Conservation (phyloP, 2,113 vertebrate species). For the Bambusicola thoracicus region DNA sequence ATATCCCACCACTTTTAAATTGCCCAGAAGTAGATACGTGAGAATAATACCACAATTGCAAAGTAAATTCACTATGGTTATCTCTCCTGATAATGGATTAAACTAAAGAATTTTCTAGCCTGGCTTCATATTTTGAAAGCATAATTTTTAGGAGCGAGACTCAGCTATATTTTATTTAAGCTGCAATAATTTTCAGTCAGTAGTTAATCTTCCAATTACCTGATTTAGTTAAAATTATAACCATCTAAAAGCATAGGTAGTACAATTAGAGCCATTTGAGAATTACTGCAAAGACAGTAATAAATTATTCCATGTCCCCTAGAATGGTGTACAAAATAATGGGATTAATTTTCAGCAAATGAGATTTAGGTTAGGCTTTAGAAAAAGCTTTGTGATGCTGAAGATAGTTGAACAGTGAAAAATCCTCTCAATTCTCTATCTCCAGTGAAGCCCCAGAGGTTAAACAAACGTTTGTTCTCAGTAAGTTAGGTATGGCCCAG, state of each 20-base stretch:
- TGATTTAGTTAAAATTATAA: slow-evolving; percentile 32
- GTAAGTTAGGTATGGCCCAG: background rate
- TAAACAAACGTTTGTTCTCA: background rate
- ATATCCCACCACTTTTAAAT: background rate
- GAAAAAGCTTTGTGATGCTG: background rate
- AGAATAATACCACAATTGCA: background rate
- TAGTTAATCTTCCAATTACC: slow-evolving; percentile 34
- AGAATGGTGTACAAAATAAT: background rate
- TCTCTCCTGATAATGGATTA: background rate
- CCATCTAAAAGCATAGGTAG: background rate
- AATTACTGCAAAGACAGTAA: background rate
- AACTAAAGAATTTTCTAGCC: background rate
- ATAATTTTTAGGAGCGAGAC: background rate
- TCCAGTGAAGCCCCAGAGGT: background rate
- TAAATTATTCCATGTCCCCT: slow-evolving; percentile 11
- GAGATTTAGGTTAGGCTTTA: background rate
- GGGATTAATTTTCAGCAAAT: background rate
- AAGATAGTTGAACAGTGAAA: background rate
- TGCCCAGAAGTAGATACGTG: background rate
- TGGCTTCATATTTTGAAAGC: background rate
- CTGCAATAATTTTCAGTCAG: slow-evolving; percentile 6
- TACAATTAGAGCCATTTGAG: background rate
- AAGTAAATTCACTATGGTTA: background rate
- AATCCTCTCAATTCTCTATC: background rate
- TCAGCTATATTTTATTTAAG: slow-evolving; percentile 14